phyloP scores from a whole-genome alignment of 2,797 vertebrate genomes.

The Diceros bicornis region DNA sequence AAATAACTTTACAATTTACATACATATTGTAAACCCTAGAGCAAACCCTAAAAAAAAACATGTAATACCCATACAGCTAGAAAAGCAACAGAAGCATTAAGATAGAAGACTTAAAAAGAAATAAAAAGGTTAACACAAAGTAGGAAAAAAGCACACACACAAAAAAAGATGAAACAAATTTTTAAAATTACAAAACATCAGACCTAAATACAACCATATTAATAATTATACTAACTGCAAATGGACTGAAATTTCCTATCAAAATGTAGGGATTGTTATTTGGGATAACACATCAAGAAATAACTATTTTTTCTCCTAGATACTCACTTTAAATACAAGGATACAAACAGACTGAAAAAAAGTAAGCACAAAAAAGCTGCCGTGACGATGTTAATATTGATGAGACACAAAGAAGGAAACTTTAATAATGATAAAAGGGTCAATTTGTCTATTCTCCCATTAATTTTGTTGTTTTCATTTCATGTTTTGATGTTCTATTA shows the following conservation, averaged over 20 bases:
- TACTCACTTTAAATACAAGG: constrained; percentile 10
- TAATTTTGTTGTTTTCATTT: neutral
- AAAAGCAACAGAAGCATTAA: neutral
- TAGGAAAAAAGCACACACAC: neutral
- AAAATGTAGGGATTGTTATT: constrained; percentile 24
- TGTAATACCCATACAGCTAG: neutral
- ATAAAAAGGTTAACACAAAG: neutral
- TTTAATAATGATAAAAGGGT: neutral
- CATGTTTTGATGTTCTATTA: neutral
- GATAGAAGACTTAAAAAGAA: neutral
- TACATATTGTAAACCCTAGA: neutral
- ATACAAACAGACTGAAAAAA: neutral
- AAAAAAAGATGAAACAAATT: neutral
- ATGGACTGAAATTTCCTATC: neutral
- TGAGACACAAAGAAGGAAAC: neutral
- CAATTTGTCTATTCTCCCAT: neutral
- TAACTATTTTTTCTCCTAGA: neutral
- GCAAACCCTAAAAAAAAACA: no score
- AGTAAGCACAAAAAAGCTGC: neutral
- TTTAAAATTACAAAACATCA: neutral
- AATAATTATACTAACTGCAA: constrained; percentile 1
- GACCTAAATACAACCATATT: neutral
- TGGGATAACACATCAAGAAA: neutral
- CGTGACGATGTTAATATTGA: neutral
- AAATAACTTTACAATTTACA: neutral